These are phyloP conservation scores for Taeniopygia guttata DNA, from an alignment of 2,797 vertebrate genomes.

Conservation along the genomic window DNA sequence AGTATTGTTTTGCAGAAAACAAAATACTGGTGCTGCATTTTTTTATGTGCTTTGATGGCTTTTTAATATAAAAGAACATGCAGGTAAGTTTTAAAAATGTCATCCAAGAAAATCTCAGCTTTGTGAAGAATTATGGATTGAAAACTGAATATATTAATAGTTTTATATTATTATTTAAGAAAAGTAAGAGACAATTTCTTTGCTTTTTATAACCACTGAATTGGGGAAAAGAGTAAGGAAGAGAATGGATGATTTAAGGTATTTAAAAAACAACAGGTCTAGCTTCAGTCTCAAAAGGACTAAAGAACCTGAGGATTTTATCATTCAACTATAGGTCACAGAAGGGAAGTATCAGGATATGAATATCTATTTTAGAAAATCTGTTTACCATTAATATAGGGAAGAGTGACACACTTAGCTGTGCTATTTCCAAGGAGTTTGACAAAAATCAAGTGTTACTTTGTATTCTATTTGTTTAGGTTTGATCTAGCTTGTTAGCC, in stretches of 20 bases:
- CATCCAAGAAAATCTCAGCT: background rate
- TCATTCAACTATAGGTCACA: background rate
- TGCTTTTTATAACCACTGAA: slow-evolving; percentile 26
- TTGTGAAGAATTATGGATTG: background rate
- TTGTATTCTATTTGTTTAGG: slow-evolving; percentile 8
- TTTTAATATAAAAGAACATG: background rate
- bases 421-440: slow-evolving; percentile 2
- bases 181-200: background rate
- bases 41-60: background rate
- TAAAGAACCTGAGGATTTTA: slow-evolving; percentile 10
- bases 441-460: background rate
- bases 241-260: slow-evolving; percentile 12
- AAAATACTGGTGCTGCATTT: background rate
- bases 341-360: background rate
- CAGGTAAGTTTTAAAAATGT: background rate
- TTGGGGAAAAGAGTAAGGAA: background rate
- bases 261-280: background rate
- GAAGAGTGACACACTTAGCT: background rate
- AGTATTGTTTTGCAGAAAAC: background rate
- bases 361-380: background rate
- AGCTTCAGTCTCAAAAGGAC: background rate
- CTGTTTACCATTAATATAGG: background rate
- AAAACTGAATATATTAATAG: background rate
- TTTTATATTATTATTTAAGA: background rate
- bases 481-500: background rate